phyloP scores from a whole-genome alignment of 2,888 invertebrate genomes.

The Opisthograptis luteolata region DNA sequence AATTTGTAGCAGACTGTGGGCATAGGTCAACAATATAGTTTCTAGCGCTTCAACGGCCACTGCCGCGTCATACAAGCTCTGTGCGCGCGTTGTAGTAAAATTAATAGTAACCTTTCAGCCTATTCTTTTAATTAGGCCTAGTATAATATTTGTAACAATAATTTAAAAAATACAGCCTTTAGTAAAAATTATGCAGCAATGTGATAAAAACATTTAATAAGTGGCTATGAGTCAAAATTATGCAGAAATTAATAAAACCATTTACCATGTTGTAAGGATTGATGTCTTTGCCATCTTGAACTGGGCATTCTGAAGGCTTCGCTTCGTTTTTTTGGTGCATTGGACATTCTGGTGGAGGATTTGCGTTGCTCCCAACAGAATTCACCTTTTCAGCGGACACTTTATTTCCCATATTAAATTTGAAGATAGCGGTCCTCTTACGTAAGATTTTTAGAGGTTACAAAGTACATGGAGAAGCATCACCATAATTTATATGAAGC shows the following conservation, averaged over 20 bases:
- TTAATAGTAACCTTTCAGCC: too few relatives aligned
- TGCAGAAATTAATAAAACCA: background rate
- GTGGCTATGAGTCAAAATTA: too few relatives aligned
- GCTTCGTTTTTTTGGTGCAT: slow-evolving; percentile 87
- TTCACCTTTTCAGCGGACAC: slow-evolving; percentile 67
- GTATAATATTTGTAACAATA: too few relatives aligned
- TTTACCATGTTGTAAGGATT: slow-evolving; percentile 91
- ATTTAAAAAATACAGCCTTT: too few relatives aligned
- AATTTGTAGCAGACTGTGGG: too few relatives aligned
- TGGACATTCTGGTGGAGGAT: slow-evolving; percentile 92
- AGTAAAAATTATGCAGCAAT: too few relatives aligned
- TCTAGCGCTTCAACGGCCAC: too few relatives aligned
- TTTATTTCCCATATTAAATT: slow-evolving; percentile 67
- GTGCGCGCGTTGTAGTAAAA: too few relatives aligned
- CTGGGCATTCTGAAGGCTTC: slow-evolving; percentile 88
- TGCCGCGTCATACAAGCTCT: too few relatives aligned
- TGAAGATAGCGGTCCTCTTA: slow-evolving; percentile 63
- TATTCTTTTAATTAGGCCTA: too few relatives aligned
- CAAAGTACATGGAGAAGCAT: slow-evolving; percentile 23
- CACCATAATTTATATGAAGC: background rate
- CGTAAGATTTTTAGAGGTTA: slow-evolving; percentile 72
- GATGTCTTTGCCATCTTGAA: slow-evolving; percentile 87
- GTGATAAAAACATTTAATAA: background rate
- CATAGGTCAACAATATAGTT: too few relatives aligned
- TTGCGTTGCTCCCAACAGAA: slow-evolving; percentile 42